Percentiles rank a stretch among this genome's conserved stretches.
Conservation (phyloP, 2,797 vertebrate species). For the Psittacula echo region DNA sequence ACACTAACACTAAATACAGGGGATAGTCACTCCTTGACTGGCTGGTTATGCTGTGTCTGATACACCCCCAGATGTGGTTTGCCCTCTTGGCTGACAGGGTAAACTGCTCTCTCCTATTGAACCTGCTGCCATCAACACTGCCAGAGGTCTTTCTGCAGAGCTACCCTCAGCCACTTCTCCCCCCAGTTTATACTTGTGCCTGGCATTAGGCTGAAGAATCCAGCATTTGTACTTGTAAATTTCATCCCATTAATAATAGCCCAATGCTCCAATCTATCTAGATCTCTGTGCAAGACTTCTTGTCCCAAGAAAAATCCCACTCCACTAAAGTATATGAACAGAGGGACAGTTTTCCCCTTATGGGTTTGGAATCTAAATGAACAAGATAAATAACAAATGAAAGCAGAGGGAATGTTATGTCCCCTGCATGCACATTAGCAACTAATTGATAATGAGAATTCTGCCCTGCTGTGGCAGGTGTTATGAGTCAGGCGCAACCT, state of each 20-base stretch:
- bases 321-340: background rate
- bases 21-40: background rate
- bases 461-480: background rate
- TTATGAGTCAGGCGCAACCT: background rate
- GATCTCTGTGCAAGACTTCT: background rate
- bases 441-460: background rate
- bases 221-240: background rate
- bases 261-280: background rate
- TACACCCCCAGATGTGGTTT: background rate
- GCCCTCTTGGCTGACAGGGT: background rate
- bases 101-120: rapidly evolving
- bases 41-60: background rate
- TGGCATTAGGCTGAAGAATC: background rate
- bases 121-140: rapidly evolving
- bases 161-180: background rate
- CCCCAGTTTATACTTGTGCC: rapidly evolving
- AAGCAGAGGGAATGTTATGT: background rate
- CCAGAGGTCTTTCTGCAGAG: background rate
- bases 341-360: background rate
- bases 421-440: background rate
- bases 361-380: background rate
- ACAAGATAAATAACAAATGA: background rate
- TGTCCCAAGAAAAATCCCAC: background rate
- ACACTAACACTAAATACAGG: rapidly evolving
- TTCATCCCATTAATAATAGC: background rate